phyloP scores from a whole-genome alignment of 2,888 invertebrate genomes.

The Microdon myrmicae region DNA sequence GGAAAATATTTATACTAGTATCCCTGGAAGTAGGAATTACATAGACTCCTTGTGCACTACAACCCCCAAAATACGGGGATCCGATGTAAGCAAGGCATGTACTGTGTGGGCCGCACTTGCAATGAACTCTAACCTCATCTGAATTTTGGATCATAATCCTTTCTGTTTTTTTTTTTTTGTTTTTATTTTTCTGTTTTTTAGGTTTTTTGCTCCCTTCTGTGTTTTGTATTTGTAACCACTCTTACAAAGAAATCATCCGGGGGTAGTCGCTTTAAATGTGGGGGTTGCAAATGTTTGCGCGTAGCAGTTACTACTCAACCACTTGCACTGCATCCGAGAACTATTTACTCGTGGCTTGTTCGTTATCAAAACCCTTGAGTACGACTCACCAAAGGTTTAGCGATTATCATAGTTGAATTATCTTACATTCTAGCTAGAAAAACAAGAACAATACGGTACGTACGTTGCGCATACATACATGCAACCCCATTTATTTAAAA shows the following conservation, averaged over 20 bases:
- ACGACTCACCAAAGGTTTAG: conserved; percentile 30
- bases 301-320: conserved; percentile 1
- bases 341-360: neutral
- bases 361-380: conserved; percentile 11
- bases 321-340: conserved; percentile 15
- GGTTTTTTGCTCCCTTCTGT: conserved; percentile 11
- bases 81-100: neutral
- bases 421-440: conserved; percentile 26
- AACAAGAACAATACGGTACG: neutral
- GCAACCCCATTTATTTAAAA: conserved; percentile 42
- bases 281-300: conserved; percentile 12
- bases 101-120: conserved; percentile 19
- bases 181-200: conserved; percentile 6
- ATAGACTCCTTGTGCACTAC: too few species aligned
- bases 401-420: conserved; percentile 45
- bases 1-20: too few species aligned
- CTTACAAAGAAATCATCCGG: conserved; percentile 37
- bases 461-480: conserved; percentile 3
- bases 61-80: too few species aligned
- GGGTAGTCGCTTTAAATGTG: conserved; percentile 38
- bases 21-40: too few species aligned
- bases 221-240: conserved; percentile 37
- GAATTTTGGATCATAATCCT: conserved; percentile 38
- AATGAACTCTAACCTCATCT: conserved; percentile 38
- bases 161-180: conserved; percentile 3